Evolutionary conservation across 2,888 invertebrate species (phyloP).

Genomic region (Sesia apiformis): DNA sequence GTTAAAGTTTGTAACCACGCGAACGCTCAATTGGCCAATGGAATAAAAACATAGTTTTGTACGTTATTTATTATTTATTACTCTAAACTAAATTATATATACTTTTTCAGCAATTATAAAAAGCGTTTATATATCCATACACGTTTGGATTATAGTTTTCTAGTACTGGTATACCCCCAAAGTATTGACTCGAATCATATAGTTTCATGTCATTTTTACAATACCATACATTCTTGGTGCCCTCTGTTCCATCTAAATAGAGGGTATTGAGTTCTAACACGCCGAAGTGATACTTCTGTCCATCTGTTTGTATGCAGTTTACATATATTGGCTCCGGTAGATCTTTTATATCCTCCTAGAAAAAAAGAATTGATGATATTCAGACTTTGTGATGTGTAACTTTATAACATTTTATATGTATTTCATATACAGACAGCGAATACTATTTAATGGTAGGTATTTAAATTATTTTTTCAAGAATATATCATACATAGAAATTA

Average conservation of each 20-base stretch:
- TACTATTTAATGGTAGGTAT: too few species aligned
- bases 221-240: constrained; percentile 87
- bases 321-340: constrained; percentile 86
- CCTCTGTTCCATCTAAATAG: constrained; percentile 73
- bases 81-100: constrained; percentile 8
- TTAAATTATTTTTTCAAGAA: too few species aligned
- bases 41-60: too few species aligned
- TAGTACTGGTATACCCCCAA: constrained; percentile 77
- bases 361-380: constrained; percentile 4
- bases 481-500: too few species aligned
- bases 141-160: constrained; percentile 86
- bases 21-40: too few species aligned
- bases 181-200: constrained; percentile 78
- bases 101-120: constrained; percentile 79
- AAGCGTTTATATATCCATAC: constrained; percentile 83
- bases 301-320: constrained; percentile 89
- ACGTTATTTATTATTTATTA: background rate
- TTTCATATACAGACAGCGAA: too few species aligned
- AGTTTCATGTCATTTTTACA: constrained; percentile 77
- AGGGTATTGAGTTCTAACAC: constrained; percentile 89
- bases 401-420: too few species aligned
- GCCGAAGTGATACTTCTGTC: constrained; percentile 84
- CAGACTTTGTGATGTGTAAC: background rate
- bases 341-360: constrained; percentile 75
- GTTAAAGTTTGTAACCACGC: too few species aligned